Conservation (phyloP, 2,113 vertebrate species). For the Megaleporinus macrocephalus region DNA sequence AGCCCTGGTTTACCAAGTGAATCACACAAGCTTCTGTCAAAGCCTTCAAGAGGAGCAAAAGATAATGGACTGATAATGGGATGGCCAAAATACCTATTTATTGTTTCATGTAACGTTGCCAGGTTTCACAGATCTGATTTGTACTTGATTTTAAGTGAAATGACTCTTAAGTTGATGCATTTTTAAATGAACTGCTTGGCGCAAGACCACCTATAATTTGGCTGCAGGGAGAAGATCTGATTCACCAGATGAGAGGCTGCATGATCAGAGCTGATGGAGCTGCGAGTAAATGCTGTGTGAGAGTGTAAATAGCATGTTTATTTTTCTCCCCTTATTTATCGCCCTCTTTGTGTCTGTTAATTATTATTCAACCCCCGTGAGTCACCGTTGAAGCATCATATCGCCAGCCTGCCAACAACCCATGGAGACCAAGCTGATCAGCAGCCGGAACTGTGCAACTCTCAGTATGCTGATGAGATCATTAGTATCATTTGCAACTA, state of each 20-base stretch:
- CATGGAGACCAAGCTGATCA: conserved; percentile 39
- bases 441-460: conserved; percentile 43
- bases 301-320: conserved; percentile 76
- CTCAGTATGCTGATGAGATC: conserved; percentile 7
- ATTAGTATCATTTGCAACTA: background rate
- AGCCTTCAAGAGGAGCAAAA: conserved; percentile 55
- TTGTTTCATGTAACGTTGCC: conserved; percentile 68
- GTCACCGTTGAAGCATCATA: conserved; percentile 50
- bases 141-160: conserved; percentile 58
- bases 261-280: conserved; percentile 55
- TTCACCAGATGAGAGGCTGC: conserved; percentile 40
- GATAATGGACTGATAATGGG: conserved; percentile 57
- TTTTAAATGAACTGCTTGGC: conserved; percentile 61
- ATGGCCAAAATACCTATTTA: conserved; percentile 76
- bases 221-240: conserved; percentile 28
- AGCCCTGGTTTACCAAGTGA: conserved; percentile 57
- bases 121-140: conserved; percentile 66
- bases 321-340: conserved; percentile 62
- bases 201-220: conserved; percentile 25
- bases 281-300: conserved; percentile 46
- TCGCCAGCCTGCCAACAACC: conserved; percentile 7
- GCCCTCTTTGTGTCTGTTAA: conserved; percentile 54
- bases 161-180: conserved; percentile 61
- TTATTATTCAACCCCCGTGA: conserved; percentile 54
- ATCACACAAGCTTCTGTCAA: conserved; percentile 37